phyloP scores from a whole-genome alignment of 2,797 vertebrate genomes.

The Amphiprion clarkii region DNA sequence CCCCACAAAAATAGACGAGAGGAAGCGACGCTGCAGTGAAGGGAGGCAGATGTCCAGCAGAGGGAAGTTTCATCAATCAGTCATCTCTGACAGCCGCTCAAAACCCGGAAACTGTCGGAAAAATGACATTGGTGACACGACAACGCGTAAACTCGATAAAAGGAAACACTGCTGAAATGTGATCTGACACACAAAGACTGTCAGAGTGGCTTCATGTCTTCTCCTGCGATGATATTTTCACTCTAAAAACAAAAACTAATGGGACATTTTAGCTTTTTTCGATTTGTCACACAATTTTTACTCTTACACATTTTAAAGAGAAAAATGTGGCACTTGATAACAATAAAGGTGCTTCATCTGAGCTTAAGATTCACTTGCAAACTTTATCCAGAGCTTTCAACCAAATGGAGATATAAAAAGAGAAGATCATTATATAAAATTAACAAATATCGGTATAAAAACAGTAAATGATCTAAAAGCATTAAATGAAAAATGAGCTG shows the following conservation, averaged over 20 bases:
- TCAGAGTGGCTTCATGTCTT: neutral
- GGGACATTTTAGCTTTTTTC: too few species aligned
- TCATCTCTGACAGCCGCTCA: constrained; percentile 27
- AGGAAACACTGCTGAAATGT: neutral
- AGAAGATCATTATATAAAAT: too few species aligned
- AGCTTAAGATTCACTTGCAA: too few species aligned
- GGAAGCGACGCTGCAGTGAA: constrained; percentile 14
- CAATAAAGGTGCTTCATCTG: too few species aligned
- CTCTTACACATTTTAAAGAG: too few species aligned
- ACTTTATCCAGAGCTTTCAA: too few species aligned
- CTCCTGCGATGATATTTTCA: neutral
- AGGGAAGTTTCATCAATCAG: constrained; percentile 33
- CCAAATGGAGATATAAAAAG: too few species aligned
- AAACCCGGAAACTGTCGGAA: constrained; percentile 8
- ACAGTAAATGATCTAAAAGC: too few species aligned
- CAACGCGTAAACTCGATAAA: neutral
- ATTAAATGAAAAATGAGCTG: too few species aligned
- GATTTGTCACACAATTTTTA: too few species aligned
- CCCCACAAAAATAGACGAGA: constrained; percentile 31
- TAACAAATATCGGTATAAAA: too few species aligned
- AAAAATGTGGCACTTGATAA: too few species aligned
- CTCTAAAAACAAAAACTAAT: neutral
- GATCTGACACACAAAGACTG: neutral
- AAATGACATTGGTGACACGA: neutral
- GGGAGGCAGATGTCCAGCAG: constrained; percentile 50